A percentile compares a stretch with the other conserved stretches of the same genome.
Conservation (phyloP, 2,888 invertebrate genomes). For the Endotricha flammealis region DNA sequence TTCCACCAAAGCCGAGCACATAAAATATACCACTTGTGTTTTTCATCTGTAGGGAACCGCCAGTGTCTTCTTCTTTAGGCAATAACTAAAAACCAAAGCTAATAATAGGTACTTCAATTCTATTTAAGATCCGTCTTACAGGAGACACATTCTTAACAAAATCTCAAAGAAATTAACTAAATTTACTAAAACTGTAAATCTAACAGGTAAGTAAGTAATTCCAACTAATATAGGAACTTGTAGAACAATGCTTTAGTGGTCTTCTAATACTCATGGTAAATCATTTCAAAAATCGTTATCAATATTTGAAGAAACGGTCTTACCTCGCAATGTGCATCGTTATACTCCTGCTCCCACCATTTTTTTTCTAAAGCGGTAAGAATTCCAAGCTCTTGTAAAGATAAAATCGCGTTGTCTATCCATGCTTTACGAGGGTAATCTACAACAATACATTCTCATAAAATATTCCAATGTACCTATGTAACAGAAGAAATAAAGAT, state of each 20-base stretch:
- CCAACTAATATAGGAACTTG: too few relatives aligned
- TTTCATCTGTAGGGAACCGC: conserved; percentile 84
- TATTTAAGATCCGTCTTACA: too few relatives aligned
- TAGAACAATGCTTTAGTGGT: too few relatives aligned
- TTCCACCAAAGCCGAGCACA: conserved; percentile 86
- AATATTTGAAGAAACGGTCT: too few relatives aligned
- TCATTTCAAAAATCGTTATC: too few relatives aligned
- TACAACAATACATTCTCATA: conserved; percentile 39
- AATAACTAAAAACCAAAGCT: conserved; percentile 1
- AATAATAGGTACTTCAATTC: too few relatives aligned
- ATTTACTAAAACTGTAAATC: too few relatives aligned
- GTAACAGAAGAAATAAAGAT: not conserved
- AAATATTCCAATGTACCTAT: conserved; percentile 4
- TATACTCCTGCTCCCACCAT: conserved; percentile 91
- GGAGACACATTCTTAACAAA: too few relatives aligned
- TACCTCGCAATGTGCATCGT: conserved; percentile 51
- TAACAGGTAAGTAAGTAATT: too few relatives aligned
- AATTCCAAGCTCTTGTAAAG: conserved; percentile 90
- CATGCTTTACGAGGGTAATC: conserved; percentile 84
- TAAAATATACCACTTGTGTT: conserved; percentile 96
- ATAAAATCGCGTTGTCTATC: conserved; percentile 90
- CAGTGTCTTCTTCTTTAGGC: conserved; percentile 45
- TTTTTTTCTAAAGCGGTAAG: conserved; percentile 86
- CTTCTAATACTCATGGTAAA: too few relatives aligned
- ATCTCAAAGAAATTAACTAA: too few relatives aligned